Base-by-base conservation (phyloP, 2,113 vertebrate genomes). In the Delphinapterus leucas region DNA sequence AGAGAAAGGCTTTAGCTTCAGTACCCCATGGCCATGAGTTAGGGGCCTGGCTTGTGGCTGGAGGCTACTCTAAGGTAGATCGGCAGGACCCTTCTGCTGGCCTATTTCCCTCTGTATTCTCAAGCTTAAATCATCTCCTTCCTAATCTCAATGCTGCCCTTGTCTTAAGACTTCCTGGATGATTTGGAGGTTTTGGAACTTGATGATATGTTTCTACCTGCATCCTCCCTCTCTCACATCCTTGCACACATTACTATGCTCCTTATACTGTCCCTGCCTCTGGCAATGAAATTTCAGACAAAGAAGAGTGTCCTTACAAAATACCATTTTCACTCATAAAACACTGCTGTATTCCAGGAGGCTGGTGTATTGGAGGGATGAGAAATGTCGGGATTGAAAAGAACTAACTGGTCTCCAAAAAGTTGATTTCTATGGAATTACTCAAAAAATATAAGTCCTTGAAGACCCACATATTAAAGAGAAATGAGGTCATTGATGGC, bases 311-410 rank as follows among this genome's bases (percentile, higher is more conserved):
- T 92, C 95, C 68, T 86, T 90, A 95, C 81, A 93, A 98, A 97
- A 95, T 36, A 55, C 74, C 77, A 79, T 31, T 86, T 95, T 97
- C 91, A 96, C 85, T 95, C 67, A 93, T 92, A 93, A 95, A 96
- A 77, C 36, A 86, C n/a, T 41, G 92, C 82, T 79, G 38, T 90
- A 76, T 89, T 97, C 79, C 80, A 93, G 93, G 90, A 97, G 86
- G 47, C 86, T 84, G 74, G 89, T 94, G 55, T 91, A 76, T 71
- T 86, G 28, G 70, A 49, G 79, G 33, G 79, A 65, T 90, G 70
- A 96, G 74, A 87, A 92, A 86, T 38, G 77, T 73, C 20, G 49
- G 63, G 60, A 87, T 7, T 84, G 73, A 96, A 92, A 81, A 84
- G 65, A 95, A 97, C 41, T 47, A 85, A 65, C 71, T 60, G 70